Conservation (phyloP, 1,140 invertebrate genomes). For the Triops cancriformis region DNA sequence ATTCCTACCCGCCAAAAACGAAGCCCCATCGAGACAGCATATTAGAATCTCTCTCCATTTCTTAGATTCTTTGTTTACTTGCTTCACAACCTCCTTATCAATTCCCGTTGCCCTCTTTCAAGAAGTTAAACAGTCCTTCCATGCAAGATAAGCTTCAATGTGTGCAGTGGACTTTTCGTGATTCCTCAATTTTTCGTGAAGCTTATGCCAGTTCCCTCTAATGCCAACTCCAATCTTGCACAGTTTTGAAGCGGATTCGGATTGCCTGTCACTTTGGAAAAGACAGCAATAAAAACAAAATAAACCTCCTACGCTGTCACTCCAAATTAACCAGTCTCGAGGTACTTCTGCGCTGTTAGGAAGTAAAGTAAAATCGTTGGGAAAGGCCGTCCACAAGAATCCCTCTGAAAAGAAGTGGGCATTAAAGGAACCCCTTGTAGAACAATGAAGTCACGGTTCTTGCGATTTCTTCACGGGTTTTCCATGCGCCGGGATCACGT, state of each 20-base stretch:
- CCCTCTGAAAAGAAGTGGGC: background rate
- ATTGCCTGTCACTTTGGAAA: background rate
- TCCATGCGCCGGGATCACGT: constrained; percentile 18
- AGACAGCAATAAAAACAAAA: constrained; percentile 18
- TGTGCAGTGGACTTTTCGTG: constrained; percentile 18
- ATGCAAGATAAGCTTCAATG: too few species aligned
- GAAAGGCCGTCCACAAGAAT: constrained; percentile 18
- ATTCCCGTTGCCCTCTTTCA: constrained; percentile 18
- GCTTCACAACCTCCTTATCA: constrained; percentile 20
- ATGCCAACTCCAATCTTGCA: constrained; percentile 11
- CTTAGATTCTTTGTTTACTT: constrained; percentile 19
- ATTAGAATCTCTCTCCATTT: too few species aligned
- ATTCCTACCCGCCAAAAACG: too few species aligned
- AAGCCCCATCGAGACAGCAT: too few species aligned
- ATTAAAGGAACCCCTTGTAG: background rate
- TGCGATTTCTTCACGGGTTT: constrained; percentile 14
- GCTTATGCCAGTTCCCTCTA: constrained; percentile 19
- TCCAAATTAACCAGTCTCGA: constrained; percentile 23
- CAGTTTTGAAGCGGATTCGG: constrained; percentile 15
- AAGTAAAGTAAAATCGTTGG: background rate
- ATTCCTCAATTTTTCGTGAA: too few species aligned
- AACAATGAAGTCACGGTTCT: constrained; percentile 13
- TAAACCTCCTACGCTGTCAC: constrained; percentile 16
- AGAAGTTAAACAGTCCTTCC: too few species aligned
- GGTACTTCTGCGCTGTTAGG: background rate